phyloP scores from a whole-genome alignment of 2,888 invertebrate species.

The Pristionchus entomophagus region DNA sequence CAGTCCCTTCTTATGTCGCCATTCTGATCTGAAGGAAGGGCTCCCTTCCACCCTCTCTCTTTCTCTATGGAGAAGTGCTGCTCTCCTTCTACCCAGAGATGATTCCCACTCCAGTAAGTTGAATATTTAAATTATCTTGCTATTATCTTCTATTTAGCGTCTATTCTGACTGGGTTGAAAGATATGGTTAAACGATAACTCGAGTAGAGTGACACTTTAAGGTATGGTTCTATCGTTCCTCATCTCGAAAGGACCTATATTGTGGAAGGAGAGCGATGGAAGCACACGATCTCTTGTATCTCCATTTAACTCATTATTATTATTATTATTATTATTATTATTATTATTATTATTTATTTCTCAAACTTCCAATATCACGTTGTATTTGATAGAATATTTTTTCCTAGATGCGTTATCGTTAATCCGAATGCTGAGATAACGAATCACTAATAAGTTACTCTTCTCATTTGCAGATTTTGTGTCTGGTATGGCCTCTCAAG shows the following conservation, averaged over 20 bases:
- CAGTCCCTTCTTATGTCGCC: conserved; percentile 55
- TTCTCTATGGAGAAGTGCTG: conserved; percentile 39
- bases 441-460: too few relatives aligned
- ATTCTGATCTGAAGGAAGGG: conserved; percentile 53
- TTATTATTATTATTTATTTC: background rate
- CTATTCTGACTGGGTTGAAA: too few relatives aligned
- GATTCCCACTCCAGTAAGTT: background rate
- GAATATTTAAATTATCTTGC: background rate
- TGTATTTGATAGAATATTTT: too few relatives aligned
- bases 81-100: conserved; percentile 40
- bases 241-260: background rate
- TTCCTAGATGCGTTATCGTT: too few relatives aligned
- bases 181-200: too few relatives aligned
- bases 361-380: too few relatives aligned
- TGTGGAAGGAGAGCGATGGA: conserved; percentile 8
- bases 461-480: background rate
- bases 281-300: conserved; percentile 16
- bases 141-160: background rate
- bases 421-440: too few relatives aligned
- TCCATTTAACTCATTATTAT: background rate
- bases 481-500: conserved; percentile 42
- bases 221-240: background rate
- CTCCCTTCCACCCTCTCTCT: background rate
- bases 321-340: background rate
- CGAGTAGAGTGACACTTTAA: too few relatives aligned